Conservation (phyloP, 2,888 invertebrate genomes). For the Muschampia plurimacula region DNA sequence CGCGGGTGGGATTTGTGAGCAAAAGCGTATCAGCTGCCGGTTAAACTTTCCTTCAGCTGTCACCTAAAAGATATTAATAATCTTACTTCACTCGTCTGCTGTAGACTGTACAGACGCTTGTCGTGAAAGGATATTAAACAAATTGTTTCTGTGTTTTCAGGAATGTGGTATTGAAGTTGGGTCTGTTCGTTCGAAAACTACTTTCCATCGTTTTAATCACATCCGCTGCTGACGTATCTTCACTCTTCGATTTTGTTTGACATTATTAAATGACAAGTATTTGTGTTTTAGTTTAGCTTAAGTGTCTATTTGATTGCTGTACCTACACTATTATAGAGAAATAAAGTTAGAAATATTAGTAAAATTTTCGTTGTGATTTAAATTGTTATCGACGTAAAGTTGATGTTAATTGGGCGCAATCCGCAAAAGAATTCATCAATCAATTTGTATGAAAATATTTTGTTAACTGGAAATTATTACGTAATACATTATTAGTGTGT, state of each 20-base stretch:
- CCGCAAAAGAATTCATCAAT: neutral
- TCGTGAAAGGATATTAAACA: slow-evolving; percentile 17
- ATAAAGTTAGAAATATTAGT: slow-evolving; percentile 50
- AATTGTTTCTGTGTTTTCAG: slow-evolving; percentile 55
- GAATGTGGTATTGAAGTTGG: slow-evolving; percentile 54
- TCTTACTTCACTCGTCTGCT: neutral
- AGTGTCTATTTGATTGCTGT: slow-evolving; percentile 66
- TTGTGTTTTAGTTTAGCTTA: slow-evolving; percentile 71
- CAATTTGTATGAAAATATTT: neutral
- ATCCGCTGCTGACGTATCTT: slow-evolving; percentile 54
- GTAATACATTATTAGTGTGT: neutral
- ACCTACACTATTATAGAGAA: slow-evolving; percentile 57
- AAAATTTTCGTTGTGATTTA: slow-evolving; percentile 25
- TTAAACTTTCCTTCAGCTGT: slow-evolving; percentile 7
- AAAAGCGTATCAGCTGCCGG: neutral
- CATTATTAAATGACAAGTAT: slow-evolving; percentile 52
- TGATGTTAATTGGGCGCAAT: neutral
- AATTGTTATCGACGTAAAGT: slow-evolving; percentile 4
- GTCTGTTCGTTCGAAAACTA: slow-evolving; percentile 57
- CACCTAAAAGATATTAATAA: neutral
- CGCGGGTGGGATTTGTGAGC: no score
- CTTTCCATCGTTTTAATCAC: slow-evolving; percentile 62
- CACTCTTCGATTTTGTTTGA: slow-evolving; percentile 50
- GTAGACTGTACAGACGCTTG: neutral
- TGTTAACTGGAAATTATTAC: neutral